These are phyloP conservation scores for Biston stratarius DNA, from an alignment of 2,888 invertebrate genomes.

Conservation along the genomic window DNA sequence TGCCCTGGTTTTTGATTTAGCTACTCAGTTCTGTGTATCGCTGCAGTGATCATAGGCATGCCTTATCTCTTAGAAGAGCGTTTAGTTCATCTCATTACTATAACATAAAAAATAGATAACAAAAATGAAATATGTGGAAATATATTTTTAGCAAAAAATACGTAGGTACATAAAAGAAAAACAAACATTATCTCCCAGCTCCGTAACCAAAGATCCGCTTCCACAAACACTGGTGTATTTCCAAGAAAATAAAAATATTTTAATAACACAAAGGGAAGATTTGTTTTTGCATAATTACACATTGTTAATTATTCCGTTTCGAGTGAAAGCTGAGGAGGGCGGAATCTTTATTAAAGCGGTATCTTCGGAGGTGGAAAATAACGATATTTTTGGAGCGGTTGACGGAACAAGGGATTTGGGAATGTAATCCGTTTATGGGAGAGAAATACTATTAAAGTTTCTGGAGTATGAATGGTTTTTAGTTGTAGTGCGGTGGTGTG, in stretches of 20 bases:
- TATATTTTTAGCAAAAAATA: neutral
- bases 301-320: constrained; percentile 43
- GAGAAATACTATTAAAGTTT: constrained; percentile 19
- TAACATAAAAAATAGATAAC: neutral
- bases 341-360: constrained; percentile 26
- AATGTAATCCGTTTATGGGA: constrained; percentile 9
- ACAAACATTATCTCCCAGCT: neutral
- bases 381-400: constrained; percentile 4
- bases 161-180: neutral
- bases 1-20: neutral
- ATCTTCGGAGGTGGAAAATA: constrained; percentile 20
- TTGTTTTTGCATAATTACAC: constrained; percentile 43
- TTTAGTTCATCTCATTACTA: neutral
- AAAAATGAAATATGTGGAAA: neutral
- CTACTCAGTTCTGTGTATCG: no score
- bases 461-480: neutral
- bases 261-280: constrained; percentile 39
- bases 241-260: constrained; percentile 37
- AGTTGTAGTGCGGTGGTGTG: neutral
- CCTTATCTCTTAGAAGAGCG: no score
- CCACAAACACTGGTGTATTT: constrained; percentile 29
- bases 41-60: no score
- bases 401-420: constrained; percentile 9
- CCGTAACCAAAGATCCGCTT: constrained; percentile 13
- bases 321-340: constrained; percentile 20